These are phyloP conservation scores for Euura saliciscinereae DNA, from an alignment of 1,140 invertebrate species.

Conservation along the genomic window DNA sequence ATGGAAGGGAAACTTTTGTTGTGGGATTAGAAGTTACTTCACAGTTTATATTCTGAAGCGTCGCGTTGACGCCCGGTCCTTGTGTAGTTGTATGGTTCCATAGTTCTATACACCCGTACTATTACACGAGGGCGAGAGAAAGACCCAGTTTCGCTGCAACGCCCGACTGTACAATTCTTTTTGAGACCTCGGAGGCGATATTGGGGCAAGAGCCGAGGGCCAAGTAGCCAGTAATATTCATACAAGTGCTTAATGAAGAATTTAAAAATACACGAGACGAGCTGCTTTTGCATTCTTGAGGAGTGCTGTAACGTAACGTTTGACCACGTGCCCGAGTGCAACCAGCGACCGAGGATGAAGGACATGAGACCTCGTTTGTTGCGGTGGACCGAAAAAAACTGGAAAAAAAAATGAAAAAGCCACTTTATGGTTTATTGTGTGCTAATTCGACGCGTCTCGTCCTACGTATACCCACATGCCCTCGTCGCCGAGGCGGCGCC, in stretches of 20 bases:
- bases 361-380: neutral
- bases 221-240: neutral
- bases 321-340: neutral
- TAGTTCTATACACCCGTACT: neutral
- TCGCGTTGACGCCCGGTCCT: neutral
- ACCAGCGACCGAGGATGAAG: neutral
- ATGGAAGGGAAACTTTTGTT: slow-evolving; percentile 5
- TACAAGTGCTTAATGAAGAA: neutral
- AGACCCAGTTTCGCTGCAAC: neutral
- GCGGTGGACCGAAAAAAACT: no score
- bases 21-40: slow-evolving; percentile 4
- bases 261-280: neutral
- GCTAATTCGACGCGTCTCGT: slow-evolving; percentile 33
- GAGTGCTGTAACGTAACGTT: neutral
- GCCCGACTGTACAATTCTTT: no score
- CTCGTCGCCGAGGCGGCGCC: slow-evolving; percentile 28
- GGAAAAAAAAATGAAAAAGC: slow-evolving; percentile 17
- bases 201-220: no score
- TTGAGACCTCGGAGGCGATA: no score
- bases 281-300: neutral
- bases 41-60: neutral
- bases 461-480: slow-evolving; percentile 27
- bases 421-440: slow-evolving; percentile 42
- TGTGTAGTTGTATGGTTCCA: no score
- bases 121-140: neutral